Evolutionary conservation across 1,140 invertebrate species (phyloP), one percentile per base, ranked within the genome.

Genomic region (Rhopalosiphum maidis): DNA sequence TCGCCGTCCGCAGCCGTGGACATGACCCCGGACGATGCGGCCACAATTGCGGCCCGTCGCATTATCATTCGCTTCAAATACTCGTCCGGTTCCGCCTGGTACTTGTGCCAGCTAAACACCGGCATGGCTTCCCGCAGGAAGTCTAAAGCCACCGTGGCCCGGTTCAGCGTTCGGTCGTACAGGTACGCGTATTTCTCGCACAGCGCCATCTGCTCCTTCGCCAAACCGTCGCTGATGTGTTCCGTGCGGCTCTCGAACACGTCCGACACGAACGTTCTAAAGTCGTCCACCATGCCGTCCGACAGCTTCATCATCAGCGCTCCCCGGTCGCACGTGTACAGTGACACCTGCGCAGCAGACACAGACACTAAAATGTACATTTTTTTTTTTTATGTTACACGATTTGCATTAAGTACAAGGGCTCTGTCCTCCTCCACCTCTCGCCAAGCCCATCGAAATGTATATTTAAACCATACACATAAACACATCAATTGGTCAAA

Each of bases 211-310:
- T 93, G 91, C 35, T 93, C 91, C 15, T 85, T 93, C n/a, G 91
- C 82, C 48, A 93, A 51, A 35, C 91, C 91, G 48, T 93, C 82
- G 91, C 91, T 93, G 21, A 93, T 93, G 77, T 93, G 82, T 18
- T 93, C 68, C 22, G 91, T 37, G 4, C 91, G 43, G 35, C 82
- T 93, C 35, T 86, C 91, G 48, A 93, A 93, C 21, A 86, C 91
- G 77, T 93, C 91, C 8, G 82, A 25, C 35, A 55, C 51, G 7
- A 93, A 93, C n/a, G 23, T 51, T 7, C 60, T 37, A 37, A 93
- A 93, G 11, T 93, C 91, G 48, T 82, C 51, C 77, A 93, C 25
- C 91, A 93, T 93, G 35, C 35, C 15, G 22, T 86, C 48, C 23
- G 91, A 37, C 22, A 55, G 25, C 55, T 37, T 85, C 77, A 93